Evolutionary conservation across 2,888 invertebrate species (phyloP), one percentile per base, ranked within the genome.

Genomic region (Cerceris rybyensis): DNA sequence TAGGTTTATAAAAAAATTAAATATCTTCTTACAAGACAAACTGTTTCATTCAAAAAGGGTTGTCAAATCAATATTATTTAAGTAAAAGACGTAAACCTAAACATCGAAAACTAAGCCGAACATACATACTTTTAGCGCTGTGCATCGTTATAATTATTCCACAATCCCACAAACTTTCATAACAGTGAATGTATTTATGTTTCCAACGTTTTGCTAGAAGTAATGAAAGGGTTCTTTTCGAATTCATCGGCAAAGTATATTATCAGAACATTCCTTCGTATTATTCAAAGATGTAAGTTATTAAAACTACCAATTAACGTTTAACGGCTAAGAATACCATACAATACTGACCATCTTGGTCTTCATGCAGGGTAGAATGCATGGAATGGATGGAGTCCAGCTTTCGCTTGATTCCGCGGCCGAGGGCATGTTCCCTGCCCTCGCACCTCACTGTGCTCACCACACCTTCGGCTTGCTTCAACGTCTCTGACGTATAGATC

Each of bases 321-420:
- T 82, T 81, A 86, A 80, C 59, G 7, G 61, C 86, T 86, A 86
- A 86, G 75, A 87, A 88, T 90, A 90, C 91, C 88, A 87, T 89
- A 90, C 90, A 89, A 91, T 92, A 92, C 92, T 92, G 92, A 92
- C 92, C 92, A 92, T 92, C 91, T 90, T 92, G 92, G 92, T 92
- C 92, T 91, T 92, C 92, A 92, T 92, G 92, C 92, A 92, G 92
- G 83, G 92, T 92, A 87, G 92, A 92, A 90, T 92, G 92, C 92
- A 92, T 92, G 90, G 91, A 90, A 88, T 92, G 92, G 90, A 92
- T 91, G 90, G 92, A 92, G 91, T 91, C 91, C 92, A 92, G 91
- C 90, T 92, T 92, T 90, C 92, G 92, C 90, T 92, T 92, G 90
- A 92, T 92, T 88, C 92, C 92, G 87, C 91, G 91, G 87, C 91